Conservation (phyloP, 2,797 vertebrate genomes). For the Euphonia xanthogaster region DNA sequence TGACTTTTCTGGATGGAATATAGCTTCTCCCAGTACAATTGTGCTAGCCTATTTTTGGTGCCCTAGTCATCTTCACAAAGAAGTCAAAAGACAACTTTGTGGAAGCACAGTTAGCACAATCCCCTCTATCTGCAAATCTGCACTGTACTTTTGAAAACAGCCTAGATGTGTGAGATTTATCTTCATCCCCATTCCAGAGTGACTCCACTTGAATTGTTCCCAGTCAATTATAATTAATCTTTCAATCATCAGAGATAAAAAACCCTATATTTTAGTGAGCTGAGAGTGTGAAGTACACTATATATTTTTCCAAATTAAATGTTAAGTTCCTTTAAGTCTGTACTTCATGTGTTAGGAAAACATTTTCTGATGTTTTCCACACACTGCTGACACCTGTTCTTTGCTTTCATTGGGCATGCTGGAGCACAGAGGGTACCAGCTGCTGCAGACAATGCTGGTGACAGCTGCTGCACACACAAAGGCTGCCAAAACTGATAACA, state of each 20-base stretch:
- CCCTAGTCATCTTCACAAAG: background rate
- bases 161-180: background rate
- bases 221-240: background rate
- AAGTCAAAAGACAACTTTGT: background rate
- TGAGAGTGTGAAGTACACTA: background rate
- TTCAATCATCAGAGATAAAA: background rate
- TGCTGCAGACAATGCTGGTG: constrained; percentile 51
- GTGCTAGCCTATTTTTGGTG: background rate
- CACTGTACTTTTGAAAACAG: background rate
- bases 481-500: constrained; percentile 1
- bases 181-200: background rate
- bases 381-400: constrained; percentile 48
- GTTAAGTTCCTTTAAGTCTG: background rate
- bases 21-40: background rate
- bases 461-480: constrained; percentile 37
- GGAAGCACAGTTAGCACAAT: background rate
- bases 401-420: background rate
- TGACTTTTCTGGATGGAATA: background rate
- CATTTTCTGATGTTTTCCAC: constrained; percentile 11
- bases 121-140: background rate
- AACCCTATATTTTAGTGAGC: background rate
- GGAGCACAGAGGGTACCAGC: constrained; percentile 24
- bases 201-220: background rate
- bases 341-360: background rate
- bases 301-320: background rate